A percentile compares a stretch with the other conserved stretches of the same genome.
Evolutionary conservation across 2,888 invertebrate genomes (phyloP).

Genomic region (Drosophila flavopinicola): DNA sequence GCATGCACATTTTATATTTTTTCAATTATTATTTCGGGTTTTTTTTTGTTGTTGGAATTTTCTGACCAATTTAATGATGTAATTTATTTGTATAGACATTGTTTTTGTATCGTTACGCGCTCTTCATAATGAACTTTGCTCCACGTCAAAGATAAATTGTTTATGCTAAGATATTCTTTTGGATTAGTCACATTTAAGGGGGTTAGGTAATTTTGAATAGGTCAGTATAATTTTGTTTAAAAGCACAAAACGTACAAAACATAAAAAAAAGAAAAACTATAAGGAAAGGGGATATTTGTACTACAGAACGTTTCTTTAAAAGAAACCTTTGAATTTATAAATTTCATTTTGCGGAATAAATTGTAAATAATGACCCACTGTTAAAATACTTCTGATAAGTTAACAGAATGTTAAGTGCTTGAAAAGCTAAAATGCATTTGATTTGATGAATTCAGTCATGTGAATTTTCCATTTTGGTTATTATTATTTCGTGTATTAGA

Average conservation of each 20-base stretch:
- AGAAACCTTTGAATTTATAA: not conserved
- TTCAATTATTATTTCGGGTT: conserved; percentile 4
- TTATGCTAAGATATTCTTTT: conserved; percentile 52
- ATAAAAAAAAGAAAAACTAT: conserved; percentile 14
- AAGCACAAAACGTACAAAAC: conserved; percentile 38
- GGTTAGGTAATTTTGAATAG: conserved; percentile 50
- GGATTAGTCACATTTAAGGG: conserved; percentile 66
- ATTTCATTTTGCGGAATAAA: not conserved
- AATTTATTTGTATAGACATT: conserved; percentile 12
- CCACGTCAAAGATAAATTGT: conserved; percentile 67
- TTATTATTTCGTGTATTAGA: conserved; percentile 4
- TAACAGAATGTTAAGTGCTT: conserved; percentile 31
- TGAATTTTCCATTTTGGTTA: not conserved
- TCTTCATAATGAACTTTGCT: conserved; percentile 75
- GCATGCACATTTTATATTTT: conserved; percentile 46
- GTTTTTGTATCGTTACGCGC: conserved; percentile 46
- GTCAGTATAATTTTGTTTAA: conserved; percentile 39
- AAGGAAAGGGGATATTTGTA: not conserved
- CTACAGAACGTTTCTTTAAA: not conserved
- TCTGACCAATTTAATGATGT: conserved; percentile 37
- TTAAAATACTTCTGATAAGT: conserved; percentile 20
- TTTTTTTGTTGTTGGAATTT: conserved; percentile 25
- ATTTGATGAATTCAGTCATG: conserved; percentile 10
- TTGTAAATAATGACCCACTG: conserved; percentile 18
- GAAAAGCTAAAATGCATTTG: conserved; percentile 10